Conservation (phyloP, 2,797 vertebrate species). For the Parauchenoglanis punctatus region DNA sequence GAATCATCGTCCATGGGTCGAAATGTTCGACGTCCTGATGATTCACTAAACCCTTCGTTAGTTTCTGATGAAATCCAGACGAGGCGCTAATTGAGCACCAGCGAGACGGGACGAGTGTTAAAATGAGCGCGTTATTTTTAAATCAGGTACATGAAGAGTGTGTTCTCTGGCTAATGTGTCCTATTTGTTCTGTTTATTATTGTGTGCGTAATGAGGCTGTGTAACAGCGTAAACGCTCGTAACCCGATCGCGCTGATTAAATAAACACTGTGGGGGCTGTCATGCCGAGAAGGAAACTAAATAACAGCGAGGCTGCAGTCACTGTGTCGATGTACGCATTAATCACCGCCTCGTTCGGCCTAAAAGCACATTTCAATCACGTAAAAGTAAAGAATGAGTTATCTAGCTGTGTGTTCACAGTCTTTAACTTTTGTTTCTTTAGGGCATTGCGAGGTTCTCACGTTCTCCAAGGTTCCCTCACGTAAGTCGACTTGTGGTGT, state of each 20-base stretch:
- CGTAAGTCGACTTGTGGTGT: conserved; percentile 68
- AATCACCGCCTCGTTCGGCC: background rate
- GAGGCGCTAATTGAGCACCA: conserved; percentile 3
- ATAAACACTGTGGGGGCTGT: background rate
- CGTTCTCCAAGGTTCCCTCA: conserved; percentile 84
- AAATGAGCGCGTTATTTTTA: background rate
- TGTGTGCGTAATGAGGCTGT: background rate
- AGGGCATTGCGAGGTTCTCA: conserved; percentile 83
- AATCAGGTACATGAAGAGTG: conserved; percentile 8
- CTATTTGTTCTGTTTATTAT: background rate
- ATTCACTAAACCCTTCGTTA: background rate
- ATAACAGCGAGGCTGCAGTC: background rate
- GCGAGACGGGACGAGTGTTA: background rate
- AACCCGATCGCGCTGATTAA: background rate
- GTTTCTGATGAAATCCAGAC: background rate
- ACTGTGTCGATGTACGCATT: background rate
- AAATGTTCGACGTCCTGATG: background rate
- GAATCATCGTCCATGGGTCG: background rate
- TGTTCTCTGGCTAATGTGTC: conserved; percentile 21
- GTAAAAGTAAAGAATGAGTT: background rate
- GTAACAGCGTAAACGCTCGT: background rate
- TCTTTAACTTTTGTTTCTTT: conserved; percentile 53
- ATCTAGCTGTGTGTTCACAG: background rate
- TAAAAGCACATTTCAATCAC: conserved; percentile 34
- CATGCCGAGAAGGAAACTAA: background rate